Percentiles rank a stretch among this genome's conserved stretches.
Conservation (phyloP, 2,888 invertebrate genomes). For the Torymus tubicola region DNA sequence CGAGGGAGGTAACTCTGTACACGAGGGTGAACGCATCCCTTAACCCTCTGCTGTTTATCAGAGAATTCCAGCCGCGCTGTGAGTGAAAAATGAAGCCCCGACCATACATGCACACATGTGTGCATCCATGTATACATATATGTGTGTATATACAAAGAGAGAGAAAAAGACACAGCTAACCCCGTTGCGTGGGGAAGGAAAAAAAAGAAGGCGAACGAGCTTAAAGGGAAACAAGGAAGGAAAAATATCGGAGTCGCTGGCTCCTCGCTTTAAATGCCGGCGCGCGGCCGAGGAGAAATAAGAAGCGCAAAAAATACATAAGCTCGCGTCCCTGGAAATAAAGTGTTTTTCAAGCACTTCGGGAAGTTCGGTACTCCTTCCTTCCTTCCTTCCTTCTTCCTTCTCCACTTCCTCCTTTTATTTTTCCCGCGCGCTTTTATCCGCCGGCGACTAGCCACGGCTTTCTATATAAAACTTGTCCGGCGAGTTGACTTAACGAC, state of each 20-base stretch:
- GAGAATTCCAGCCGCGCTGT: conserved; percentile 20
- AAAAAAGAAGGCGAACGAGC: neutral
- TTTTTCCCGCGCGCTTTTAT: conserved; percentile 28
- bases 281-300: conserved; percentile 12
- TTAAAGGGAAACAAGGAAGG: conserved; percentile 26
- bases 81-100: conserved; percentile 16
- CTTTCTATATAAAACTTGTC: conserved; percentile 41
- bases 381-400: conserved; percentile 20
- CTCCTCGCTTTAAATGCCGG: conserved; percentile 33
- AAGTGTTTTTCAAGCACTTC: conserved; percentile 55
- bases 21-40: neutral
- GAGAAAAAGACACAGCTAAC: neutral
- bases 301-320: conserved; percentile 46
- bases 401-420: conserved; percentile 15
- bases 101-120: neutral
- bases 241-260: conserved; percentile 30
- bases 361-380: conserved; percentile 47
- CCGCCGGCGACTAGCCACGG: neutral
- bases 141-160: neutral
- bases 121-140: neutral
- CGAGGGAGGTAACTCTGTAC: neutral
- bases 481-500: conserved; percentile 44
- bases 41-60: conserved; percentile 11
- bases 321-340: conserved; percentile 43
- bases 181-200: too few relatives aligned